Percentiles rank a stretch among this genome's conserved stretches.
phyloP scores from a whole-genome alignment of 2,797 vertebrate genomes.

The Diglossa cyanea region DNA sequence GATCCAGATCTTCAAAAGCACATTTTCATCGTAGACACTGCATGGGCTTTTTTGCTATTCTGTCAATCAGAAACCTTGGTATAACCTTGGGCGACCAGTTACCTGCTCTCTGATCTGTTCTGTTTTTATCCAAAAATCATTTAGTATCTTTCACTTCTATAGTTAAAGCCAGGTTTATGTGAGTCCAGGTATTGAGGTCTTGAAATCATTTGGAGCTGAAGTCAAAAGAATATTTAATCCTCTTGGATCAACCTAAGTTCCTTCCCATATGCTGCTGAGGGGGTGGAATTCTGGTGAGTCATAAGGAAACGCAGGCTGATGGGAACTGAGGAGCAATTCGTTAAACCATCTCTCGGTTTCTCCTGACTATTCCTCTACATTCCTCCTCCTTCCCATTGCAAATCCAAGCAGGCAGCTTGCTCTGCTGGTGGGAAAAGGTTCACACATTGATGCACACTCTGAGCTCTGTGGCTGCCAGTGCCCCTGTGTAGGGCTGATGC shows the following conservation, averaged over 20 bases:
- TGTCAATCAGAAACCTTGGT: not conserved
- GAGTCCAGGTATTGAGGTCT: not conserved
- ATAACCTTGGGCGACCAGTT: not conserved
- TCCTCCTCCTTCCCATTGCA: not conserved
- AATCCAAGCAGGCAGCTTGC: not conserved
- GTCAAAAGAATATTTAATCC: not conserved
- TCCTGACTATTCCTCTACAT: not conserved
- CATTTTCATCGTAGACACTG: fast-evolving
- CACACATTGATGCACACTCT: not conserved
- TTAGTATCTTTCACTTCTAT: not conserved
- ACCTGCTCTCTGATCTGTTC: not conserved
- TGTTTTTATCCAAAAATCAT: not conserved
- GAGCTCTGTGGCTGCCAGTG: not conserved
- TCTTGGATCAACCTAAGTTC: not conserved
- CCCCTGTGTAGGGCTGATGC: not conserved
- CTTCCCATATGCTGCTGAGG: not conserved
- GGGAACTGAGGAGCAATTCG: not conserved
- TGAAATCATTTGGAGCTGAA: not conserved
- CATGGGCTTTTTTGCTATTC: not conserved
- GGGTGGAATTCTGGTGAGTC: not conserved
- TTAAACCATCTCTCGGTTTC: not conserved
- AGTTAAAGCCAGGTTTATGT: not conserved
- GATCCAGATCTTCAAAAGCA: not conserved
- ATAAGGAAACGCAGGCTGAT: not conserved
- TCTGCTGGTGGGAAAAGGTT: not conserved